Percentiles rank a stretch among this genome's conserved stretches.
phyloP scores from a whole-genome alignment of 2,888 invertebrate genomes.

The Meteorus cinctellus region DNA sequence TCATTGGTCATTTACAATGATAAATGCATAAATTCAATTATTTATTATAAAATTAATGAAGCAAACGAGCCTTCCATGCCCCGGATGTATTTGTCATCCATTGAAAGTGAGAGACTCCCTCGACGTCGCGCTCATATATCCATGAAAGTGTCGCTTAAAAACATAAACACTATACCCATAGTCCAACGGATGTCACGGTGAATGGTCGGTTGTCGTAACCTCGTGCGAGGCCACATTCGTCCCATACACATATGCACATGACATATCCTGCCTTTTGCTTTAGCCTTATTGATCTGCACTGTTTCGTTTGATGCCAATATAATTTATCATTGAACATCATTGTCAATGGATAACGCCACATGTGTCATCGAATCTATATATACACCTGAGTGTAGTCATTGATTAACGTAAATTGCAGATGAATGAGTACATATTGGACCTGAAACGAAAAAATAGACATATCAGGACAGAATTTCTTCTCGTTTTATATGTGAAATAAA shows the following conservation, averaged over 20 bases:
- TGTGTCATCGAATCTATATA: no score
- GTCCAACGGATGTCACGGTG: conserved; percentile 61
- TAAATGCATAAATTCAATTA: background rate
- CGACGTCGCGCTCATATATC: conserved; percentile 29
- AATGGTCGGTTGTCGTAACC: conserved; percentile 61
- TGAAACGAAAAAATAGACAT: no score
- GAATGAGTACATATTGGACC: no score
- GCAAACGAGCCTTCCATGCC: conserved; percentile 1
- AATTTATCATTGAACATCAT: background rate
- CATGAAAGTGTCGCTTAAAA: conserved; percentile 44
- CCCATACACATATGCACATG: background rate
- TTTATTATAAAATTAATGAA: conserved; percentile 30
- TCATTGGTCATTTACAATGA: no score
- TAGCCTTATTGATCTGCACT: background rate
- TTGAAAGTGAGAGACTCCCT: conserved; percentile 21
- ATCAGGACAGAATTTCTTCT: background rate
- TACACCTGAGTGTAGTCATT: no score
- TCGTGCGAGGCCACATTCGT: conserved; percentile 59
- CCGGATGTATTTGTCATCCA: conserved; percentile 36
- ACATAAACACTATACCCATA: conserved; percentile 22
- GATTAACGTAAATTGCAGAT: no score
- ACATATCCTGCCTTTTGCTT: conserved; percentile 24
- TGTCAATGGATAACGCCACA: background rate
- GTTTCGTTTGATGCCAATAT: background rate
- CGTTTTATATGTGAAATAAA: background rate